A percentile compares a stretch with the other conserved stretches of the same genome.
These are phyloP conservation scores for Cheilosia variabilis DNA, from an alignment of 2,888 invertebrate genomes.

Conservation along the genomic window DNA sequence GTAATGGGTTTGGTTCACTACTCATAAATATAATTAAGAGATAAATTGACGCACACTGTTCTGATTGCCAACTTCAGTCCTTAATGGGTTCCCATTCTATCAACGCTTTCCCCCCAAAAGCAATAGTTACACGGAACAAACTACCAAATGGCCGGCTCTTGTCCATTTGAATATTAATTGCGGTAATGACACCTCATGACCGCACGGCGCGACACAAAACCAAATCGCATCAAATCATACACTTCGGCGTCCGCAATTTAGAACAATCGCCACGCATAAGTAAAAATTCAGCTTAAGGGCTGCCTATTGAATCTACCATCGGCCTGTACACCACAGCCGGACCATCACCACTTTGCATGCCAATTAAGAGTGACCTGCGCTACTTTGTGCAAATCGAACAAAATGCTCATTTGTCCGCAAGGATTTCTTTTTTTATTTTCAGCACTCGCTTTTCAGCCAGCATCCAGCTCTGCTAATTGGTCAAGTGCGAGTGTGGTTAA, in stretches of 20 bases:
- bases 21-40: conserved; percentile 34
- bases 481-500: conserved; percentile 63
- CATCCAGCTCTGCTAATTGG: conserved; percentile 49
- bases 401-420: conserved; percentile 16
- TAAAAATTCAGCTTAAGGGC: neutral
- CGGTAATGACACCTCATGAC: conserved; percentile 5
- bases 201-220: neutral
- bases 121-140: neutral
- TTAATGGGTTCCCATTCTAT: too few relatives aligned
- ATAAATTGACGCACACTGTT: conserved; percentile 15
- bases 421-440: neutral
- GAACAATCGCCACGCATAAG: neutral
- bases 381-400: conserved; percentile 35
- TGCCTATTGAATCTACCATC: conserved; percentile 34
- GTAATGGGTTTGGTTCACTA: conserved; percentile 11
- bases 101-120: too few relatives aligned
- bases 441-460: conserved; percentile 1
- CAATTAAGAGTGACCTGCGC: conserved; percentile 35
- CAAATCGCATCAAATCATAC: neutral
- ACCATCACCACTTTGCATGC: conserved; percentile 39
- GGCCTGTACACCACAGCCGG: neutral
- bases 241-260: neutral
- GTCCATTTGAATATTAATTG: neutral
- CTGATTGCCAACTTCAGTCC: conserved; percentile 4
- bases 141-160: neutral